A percentile compares a stretch with the other conserved stretches of the same genome.
Conservation (phyloP, 2,888 invertebrate species). For the Sphaerophoria taeniata region DNA sequence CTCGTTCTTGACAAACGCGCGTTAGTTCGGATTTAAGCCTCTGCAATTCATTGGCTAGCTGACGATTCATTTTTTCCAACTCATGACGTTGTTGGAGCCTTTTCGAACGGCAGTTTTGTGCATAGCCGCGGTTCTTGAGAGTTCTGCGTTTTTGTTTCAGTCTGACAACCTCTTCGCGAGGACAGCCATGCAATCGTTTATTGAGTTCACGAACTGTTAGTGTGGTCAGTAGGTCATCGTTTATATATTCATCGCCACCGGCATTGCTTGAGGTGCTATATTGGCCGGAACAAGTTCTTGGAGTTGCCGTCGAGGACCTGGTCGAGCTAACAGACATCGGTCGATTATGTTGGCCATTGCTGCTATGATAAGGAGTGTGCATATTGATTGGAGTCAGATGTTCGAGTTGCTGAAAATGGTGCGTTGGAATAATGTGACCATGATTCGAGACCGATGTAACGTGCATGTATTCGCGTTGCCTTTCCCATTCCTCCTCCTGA, state of each 20-base stretch:
- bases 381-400: constrained; percentile 82
- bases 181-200: constrained; percentile 95
- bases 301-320: constrained; percentile 85
- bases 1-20: constrained; percentile 91
- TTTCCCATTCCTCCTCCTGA: constrained; percentile 87
- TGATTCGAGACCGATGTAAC: constrained; percentile 76
- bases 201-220: constrained; percentile 96
- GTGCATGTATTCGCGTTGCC: constrained; percentile 85
- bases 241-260: constrained; percentile 87
- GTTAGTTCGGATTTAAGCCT: constrained; percentile 89
- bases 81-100: constrained; percentile 94
- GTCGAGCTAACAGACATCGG: constrained; percentile 90
- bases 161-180: constrained; percentile 94
- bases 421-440: constrained; percentile 71
- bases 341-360: constrained; percentile 77
- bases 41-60: constrained; percentile 90
- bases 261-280: constrained; percentile 81
- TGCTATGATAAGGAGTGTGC: constrained; percentile 80
- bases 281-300: constrained; percentile 85
- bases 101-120: constrained; percentile 98
- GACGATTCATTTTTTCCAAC: constrained; percentile 93
- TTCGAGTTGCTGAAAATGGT: constrained; percentile 81
- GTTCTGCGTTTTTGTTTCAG: constrained; percentile 97
- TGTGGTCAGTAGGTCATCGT: constrained; percentile 94
- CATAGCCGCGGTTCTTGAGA: constrained; percentile 97